These are phyloP conservation scores for Sipha maydis DNA, from an alignment of 2,888 invertebrate species.

Conservation along the genomic window DNA sequence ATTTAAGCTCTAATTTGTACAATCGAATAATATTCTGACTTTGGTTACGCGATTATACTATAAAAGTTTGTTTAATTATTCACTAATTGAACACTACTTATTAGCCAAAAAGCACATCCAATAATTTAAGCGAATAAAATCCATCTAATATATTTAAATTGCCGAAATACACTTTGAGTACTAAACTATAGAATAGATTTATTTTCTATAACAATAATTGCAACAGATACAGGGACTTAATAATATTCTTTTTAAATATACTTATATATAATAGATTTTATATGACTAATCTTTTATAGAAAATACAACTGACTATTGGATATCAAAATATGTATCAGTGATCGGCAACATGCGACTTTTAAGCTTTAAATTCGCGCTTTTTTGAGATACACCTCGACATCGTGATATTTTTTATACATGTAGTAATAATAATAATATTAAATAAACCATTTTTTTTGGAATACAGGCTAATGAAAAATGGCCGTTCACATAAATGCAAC, in stretches of 20 bases:
- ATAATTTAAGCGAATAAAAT: background rate
- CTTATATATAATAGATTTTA: too few relatives aligned
- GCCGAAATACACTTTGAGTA: background rate
- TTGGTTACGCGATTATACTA: background rate
- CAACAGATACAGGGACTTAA: background rate
- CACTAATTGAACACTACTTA: conserved; percentile 13
- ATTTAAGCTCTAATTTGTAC: conserved; percentile 37
- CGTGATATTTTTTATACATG: too few relatives aligned
- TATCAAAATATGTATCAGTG: background rate
- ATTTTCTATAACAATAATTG: background rate
- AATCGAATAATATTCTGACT: conserved; percentile 11
- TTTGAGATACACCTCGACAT: too few relatives aligned
- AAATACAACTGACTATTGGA: background rate
- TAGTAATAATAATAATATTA: too few relatives aligned
- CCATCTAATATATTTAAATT: background rate
- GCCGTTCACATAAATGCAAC: too few relatives aligned
- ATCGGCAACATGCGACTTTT: too few relatives aligned
- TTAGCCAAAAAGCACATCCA: background rate
- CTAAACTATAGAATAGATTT: background rate
- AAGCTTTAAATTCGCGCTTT: too few relatives aligned
- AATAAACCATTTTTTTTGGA: too few relatives aligned
- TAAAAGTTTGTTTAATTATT: conserved; percentile 41
- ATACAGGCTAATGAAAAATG: too few relatives aligned
- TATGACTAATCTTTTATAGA: background rate
- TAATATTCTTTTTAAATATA: too few relatives aligned